A percentile compares a stretch with the other conserved stretches of the same genome.
These are phyloP conservation scores for Scrobipalpa atriplicella DNA, from an alignment of 2,888 invertebrate species.

Conservation along the genomic window DNA sequence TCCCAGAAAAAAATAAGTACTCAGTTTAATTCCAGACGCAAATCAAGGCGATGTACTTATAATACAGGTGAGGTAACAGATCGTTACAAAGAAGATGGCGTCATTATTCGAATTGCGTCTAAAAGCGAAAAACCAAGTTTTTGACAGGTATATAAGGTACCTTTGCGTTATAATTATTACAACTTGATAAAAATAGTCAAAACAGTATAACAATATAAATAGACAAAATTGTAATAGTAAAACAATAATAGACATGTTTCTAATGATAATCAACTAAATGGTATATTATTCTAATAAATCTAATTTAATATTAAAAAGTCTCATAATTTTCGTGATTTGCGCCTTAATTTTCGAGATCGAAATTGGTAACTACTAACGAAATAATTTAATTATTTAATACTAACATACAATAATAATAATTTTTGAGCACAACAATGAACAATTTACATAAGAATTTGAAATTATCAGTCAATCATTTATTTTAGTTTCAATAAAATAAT, in stretches of 20 bases:
- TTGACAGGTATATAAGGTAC: no score
- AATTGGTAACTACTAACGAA: conserved; percentile 3
- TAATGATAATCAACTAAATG: not conserved
- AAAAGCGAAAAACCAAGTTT: no score
- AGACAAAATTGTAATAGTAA: conserved; percentile 2
- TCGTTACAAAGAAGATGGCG: no score
- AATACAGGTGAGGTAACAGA: no score
- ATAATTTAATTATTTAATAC: not conserved
- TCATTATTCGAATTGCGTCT: no score
- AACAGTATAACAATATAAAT: no score
- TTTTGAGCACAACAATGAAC: conserved; percentile 6
- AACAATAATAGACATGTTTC: conserved; percentile 36
- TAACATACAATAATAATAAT: not conserved
- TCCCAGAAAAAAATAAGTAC: no score
- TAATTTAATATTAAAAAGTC: conserved; percentile 34
- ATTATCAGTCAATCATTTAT: conserved; percentile 29
- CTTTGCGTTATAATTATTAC: no score
- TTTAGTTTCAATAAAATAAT: not conserved
- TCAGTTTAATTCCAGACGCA: no score
- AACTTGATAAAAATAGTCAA: no score
- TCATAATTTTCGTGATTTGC: conserved; percentile 34
- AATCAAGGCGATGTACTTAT: no score
- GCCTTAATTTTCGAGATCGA: conserved; percentile 34
- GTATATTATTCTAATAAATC: conserved; percentile 33
- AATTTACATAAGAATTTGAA: conserved; percentile 7